Evolutionary conservation across 2,113 vertebrate genomes (phyloP), one percentile per base, ranked within the genome.

Genomic region (Craseonycteris thonglongyai): DNA sequence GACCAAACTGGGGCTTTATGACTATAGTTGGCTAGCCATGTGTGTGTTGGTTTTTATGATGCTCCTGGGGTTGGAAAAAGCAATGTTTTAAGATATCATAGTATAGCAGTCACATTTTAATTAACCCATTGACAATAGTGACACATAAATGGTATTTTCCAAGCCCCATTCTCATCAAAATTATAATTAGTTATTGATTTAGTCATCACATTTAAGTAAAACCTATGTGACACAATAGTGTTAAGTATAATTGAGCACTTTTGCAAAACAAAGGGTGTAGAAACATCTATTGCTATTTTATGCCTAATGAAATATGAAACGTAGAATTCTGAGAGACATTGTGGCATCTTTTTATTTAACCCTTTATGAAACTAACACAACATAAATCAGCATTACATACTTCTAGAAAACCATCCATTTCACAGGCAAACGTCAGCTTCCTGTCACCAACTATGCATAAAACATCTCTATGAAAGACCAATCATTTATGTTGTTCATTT

Each of bases 181-280:
- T 98, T 98, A 97, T 97, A 98, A 98, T 98, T 98, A 98, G 96
- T 90, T 98, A 97, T 98, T 0, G 87, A 98, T 97, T 98, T 98
- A 98, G 97, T 95, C 96, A 94, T 97, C 95, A 84, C 96, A 93
- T 97, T 97, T 92, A 98, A 97, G 96, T 97, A 98, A 97, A 96
- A 98, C 95, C 96, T 88, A 96, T 65, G 86, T 35, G 80, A 95
- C 97, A 98, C 95, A 5, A 95, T 97, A 98, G 95, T 97, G 89
- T 95, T 97, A 97, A 97, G 69, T 96, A 97, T 98, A 96, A 87
- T 95, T 97, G 96, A 97, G 97, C 98, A 98, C 97, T 98, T 98
- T 98, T 97, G 93, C 95, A 95, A 83, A 87, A 94, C 93, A 95
- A 98, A 96, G 51, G 97, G 97, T 97, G 97, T 97, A 95, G 97